Base-by-base conservation (phyloP, 2,888 invertebrate species). In the Tetropium fuscum region DNA sequence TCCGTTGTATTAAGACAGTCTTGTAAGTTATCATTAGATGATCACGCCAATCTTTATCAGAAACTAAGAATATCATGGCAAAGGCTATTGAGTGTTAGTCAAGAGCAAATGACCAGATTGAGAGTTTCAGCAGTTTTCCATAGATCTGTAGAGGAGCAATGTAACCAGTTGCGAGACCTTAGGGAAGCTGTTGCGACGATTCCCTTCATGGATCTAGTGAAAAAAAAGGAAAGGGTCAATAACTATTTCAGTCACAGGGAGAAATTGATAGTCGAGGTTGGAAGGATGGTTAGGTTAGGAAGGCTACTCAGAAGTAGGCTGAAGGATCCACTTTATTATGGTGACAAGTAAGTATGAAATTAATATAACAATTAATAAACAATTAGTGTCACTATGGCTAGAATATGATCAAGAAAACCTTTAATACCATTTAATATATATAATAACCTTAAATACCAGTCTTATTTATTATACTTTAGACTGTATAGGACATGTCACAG, bases 51-150 rank as follows among this genome's bases (percentile, higher is more conserved):
- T 59, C 82, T 89, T 54, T 84, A 84, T 47, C 81, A 85, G 63
- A 83, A 84, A 71, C 81, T 93, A 68, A 85, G 87, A 58, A 84
- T 85, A 68, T 87, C 87, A 6, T 93, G 92, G 92, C 86, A 87
- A 68, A 84, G 87, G 60, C 84, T 92, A 40, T 85, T 90, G 63
- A 84, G 85, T 36, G 87, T 90, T 59, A 88, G 89, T 63, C 90
- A 90, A 79, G 92, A 92, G 80, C 90, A 91, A 75, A 87, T 91
- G 83, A 91, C 91, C 1, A 84, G 92, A 15, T 82, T 92, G 16
- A 85, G 90, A 60, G 91, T 92, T 25, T 90, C 90, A 2, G 88
- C 90, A 5, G 90, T 92, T 62, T 93, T 92, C 75, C 88, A 92
- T 77, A 85, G 72, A 53, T 90, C 89, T 57, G 84, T 86, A 19